Percentiles rank a stretch among this genome's conserved stretches.
phyloP scores from a whole-genome alignment of 2,113 vertebrate species.

The Sapayoa aenigma region DNA sequence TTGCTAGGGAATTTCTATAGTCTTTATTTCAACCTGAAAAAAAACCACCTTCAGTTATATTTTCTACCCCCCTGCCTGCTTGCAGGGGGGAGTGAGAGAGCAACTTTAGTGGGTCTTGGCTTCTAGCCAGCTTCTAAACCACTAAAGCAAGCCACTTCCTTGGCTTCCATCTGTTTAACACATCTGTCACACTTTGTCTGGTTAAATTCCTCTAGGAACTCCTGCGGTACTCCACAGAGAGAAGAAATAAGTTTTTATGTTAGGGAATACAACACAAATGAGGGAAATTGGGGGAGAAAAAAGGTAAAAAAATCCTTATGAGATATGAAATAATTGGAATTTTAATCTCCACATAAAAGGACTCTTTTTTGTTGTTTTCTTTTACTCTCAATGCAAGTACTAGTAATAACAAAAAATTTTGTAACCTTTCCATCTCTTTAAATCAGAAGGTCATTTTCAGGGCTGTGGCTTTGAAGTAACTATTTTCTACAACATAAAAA shows the following conservation, averaged over 20 bases:
- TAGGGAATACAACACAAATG: not conserved
- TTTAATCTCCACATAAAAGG: not conserved
- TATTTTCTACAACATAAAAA: not conserved
- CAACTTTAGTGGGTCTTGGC: too few relatives aligned
- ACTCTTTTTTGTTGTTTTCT: not conserved
- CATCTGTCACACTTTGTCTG: conserved; percentile 12
- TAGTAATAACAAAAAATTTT: not conserved
- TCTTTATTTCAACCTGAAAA: too few relatives aligned
- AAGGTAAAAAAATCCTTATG: not conserved
- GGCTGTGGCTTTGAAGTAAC: not conserved
- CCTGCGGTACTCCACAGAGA: not conserved
- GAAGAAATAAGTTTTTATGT: conserved; percentile 3
- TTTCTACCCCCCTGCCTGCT: too few relatives aligned
- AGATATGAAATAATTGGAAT: not conserved
- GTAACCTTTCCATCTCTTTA: not conserved
- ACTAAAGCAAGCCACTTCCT: not conserved
- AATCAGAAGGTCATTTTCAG: not conserved
- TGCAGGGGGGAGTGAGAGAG: too few relatives aligned
- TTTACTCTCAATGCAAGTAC: not conserved
- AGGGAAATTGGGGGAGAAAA: not conserved
- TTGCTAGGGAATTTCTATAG: too few relatives aligned
- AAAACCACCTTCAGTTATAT: too few relatives aligned
- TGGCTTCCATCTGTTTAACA: conserved; percentile 18
- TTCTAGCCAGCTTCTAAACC: too few relatives aligned
- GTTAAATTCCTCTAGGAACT: not conserved